Percentiles rank a stretch among this genome's conserved stretches.
These are phyloP conservation scores for Keiferia lycopersicella DNA, from an alignment of 2,888 invertebrate species.

Conservation along the genomic window DNA sequence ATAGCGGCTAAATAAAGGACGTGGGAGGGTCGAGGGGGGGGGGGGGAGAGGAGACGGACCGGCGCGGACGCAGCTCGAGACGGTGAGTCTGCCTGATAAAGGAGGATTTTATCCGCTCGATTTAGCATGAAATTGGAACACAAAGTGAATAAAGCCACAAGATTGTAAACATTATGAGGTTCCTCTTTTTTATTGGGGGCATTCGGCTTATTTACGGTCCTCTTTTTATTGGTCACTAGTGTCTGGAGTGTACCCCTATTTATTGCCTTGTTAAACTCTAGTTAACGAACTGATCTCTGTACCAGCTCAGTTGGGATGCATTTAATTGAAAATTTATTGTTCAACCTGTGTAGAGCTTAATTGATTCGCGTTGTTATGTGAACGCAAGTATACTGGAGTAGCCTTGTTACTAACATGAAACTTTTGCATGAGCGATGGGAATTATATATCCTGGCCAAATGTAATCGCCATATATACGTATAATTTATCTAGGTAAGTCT, in stretches of 20 bases:
- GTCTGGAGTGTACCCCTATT: slow-evolving; percentile 67
- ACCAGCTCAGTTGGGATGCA: slow-evolving; percentile 56
- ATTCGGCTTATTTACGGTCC: slow-evolving; percentile 76
- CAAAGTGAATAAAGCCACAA: slow-evolving; percentile 82
- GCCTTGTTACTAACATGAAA: too few species aligned
- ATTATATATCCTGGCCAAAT: too few species aligned
- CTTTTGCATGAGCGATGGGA: too few species aligned
- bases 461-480: too few species aligned
- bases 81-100: slow-evolving; percentile 78
- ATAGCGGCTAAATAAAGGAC: slow-evolving; percentile 52
- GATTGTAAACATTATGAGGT: slow-evolving; percentile 81
- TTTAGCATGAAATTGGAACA: slow-evolving; percentile 82
- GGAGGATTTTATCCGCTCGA: slow-evolving; percentile 78
- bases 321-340: slow-evolving; percentile 74
- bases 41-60: slow-evolving; percentile 39
- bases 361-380: slow-evolving; percentile 60
- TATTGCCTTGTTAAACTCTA: slow-evolving; percentile 79
- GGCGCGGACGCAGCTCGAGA: slow-evolving; percentile 46
- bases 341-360: slow-evolving; percentile 62
- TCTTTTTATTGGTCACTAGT: slow-evolving; percentile 74
- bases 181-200: slow-evolving; percentile 75
- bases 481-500: too few species aligned
- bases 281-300: slow-evolving; percentile 74
- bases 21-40: slow-evolving; percentile 31
- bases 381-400: slow-evolving; percentile 54